Evolutionary conservation across 2,888 invertebrate species (phyloP).

Genomic region (Carabus problematicus): DNA sequence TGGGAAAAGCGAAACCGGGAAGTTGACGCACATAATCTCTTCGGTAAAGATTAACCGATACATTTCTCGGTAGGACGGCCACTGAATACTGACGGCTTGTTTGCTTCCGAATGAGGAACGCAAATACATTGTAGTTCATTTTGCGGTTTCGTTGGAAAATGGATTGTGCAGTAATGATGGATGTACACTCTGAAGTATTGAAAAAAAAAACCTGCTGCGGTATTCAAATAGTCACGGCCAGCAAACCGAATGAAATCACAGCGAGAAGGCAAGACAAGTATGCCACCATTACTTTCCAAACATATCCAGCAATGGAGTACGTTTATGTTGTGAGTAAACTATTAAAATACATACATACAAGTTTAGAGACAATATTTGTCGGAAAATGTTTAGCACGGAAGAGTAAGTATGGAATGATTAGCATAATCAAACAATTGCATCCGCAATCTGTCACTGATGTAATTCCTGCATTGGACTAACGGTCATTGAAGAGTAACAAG

Average conservation of each 20-base stretch:
- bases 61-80: conserved; percentile 9
- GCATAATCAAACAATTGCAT: too few relatives aligned
- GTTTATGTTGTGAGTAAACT: too few relatives aligned
- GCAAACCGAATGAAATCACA: too few relatives aligned
- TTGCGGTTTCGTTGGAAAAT: conserved; percentile 7
- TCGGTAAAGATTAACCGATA: conserved; percentile 4
- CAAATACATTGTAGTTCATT: conserved; percentile 11
- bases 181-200: background rate
- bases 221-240: conserved; percentile 10
- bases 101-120: background rate
- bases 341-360: too few relatives aligned
- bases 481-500: background rate
- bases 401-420: too few relatives aligned
- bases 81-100: background rate
- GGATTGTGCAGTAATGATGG: conserved; percentile 9
- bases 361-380: too few relatives aligned
- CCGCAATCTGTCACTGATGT: too few relatives aligned
- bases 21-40: conserved; percentile 3
- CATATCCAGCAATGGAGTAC: too few relatives aligned
- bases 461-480: background rate
- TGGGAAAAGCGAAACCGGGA: too few relatives aligned
- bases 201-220: conserved; percentile 2
- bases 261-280: too few relatives aligned
- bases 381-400: too few relatives aligned
- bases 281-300: too few relatives aligned